Evolutionary conservation across 2,113 vertebrate species (phyloP).

Genomic region (Blennius ocellaris): DNA sequence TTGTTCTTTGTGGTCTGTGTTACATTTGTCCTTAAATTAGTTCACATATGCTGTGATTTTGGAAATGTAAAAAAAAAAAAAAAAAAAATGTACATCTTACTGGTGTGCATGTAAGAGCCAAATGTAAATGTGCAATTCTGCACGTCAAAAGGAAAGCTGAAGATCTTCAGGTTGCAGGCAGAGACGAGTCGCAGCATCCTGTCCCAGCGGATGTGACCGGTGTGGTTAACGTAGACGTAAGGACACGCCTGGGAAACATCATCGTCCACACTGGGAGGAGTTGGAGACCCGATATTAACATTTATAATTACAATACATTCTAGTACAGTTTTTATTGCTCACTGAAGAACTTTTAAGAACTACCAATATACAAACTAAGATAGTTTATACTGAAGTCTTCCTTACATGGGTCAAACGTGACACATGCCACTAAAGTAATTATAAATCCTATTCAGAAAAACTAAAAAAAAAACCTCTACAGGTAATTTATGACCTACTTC

Average conservation of each 20-base stretch:
- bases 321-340: no score
- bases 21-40: background rate
- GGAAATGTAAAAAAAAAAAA: background rate
- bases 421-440: no score
- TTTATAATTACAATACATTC: no score
- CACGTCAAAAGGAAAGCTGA: slow-evolving; percentile 88
- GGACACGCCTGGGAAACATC: slow-evolving; percentile 83
- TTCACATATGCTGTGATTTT: background rate
- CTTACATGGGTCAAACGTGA: no score
- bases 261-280: slow-evolving; percentile 79
- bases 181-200: slow-evolving; percentile 85
- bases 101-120: slow-evolving; percentile 87
- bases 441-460: no score
- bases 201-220: slow-evolving; percentile 84
- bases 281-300: no score
- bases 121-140: slow-evolving; percentile 88
- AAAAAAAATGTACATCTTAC: slow-evolving; percentile 59
- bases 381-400: no score
- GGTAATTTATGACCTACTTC: no score
- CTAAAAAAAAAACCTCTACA: no score
- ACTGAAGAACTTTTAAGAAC: no score
- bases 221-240: slow-evolving; percentile 85
- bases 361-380: no score
- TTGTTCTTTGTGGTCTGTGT: background rate
- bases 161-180: slow-evolving; percentile 87